Percentiles rank a stretch among this genome's conserved stretches.
phyloP scores from a whole-genome alignment of 2,797 vertebrate genomes.

The Gymnopithys bicolor region DNA sequence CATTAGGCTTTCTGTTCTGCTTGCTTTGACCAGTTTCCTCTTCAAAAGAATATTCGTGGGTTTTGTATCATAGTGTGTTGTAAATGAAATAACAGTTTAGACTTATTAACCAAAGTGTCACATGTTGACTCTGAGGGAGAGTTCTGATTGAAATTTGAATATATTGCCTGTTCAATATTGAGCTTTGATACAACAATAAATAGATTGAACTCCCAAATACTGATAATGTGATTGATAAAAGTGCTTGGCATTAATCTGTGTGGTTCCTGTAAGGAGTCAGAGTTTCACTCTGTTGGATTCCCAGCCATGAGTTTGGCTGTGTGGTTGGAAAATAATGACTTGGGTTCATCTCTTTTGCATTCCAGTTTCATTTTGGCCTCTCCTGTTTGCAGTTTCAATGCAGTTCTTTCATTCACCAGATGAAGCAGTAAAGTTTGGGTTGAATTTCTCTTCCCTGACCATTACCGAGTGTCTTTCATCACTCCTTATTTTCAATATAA shows the following conservation, averaged over 20 bases:
- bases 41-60: background rate
- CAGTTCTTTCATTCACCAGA: background rate
- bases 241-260: background rate
- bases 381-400: background rate
- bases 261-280: background rate
- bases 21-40: background rate
- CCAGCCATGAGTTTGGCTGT: background rate
- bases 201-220: background rate
- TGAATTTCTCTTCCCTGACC: background rate
- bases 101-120: background rate
- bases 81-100: background rate
- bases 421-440: background rate
- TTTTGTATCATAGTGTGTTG: background rate
- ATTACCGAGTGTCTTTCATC: background rate
- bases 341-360: background rate
- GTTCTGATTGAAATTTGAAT: background rate
- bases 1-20: background rate
- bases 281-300: background rate
- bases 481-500: background rate
- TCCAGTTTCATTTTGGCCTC: accelerated
- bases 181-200: background rate
- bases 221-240: background rate
- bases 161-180: background rate
- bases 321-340: background rate
- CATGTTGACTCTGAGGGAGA: background rate